These are phyloP conservation scores for Dasyurus viverrinus DNA, from an alignment of 2,113 vertebrate genomes.

Conservation along the genomic window DNA sequence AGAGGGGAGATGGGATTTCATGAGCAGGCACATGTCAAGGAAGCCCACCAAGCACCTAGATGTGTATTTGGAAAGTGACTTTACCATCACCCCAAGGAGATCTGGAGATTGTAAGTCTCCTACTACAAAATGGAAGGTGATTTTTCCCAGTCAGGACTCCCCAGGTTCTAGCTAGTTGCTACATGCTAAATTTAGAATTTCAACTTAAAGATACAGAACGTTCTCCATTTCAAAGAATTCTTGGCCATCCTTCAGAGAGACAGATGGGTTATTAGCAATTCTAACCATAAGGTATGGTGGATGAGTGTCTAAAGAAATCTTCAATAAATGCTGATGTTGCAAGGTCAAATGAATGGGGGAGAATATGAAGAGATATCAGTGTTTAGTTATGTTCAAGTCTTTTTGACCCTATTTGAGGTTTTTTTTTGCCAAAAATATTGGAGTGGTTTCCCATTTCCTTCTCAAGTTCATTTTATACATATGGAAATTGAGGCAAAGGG, in stretches of 20 bases:
- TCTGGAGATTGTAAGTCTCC: neutral
- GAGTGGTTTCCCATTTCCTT: neutral
- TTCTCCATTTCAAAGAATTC: neutral
- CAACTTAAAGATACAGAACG: neutral
- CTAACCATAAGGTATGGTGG: neutral
- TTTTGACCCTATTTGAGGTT: neutral
- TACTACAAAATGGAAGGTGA: neutral
- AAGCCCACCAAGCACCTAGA: neutral
- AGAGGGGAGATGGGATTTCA: neutral
- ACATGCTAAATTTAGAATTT: neutral
- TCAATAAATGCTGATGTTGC: neutral
- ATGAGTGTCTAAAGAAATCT: neutral
- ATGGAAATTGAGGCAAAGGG: neutral
- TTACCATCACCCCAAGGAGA: neutral
- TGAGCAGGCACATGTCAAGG: neutral
- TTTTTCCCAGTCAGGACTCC: neutral
- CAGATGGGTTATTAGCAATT: neutral
- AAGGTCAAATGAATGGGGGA: neutral
- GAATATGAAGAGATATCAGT: neutral
- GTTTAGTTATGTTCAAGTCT: neutral
- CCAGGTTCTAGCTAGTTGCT: neutral
- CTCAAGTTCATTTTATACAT: neutral
- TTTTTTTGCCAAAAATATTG: neutral
- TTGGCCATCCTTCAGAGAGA: neutral
- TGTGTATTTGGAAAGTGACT: neutral